A percentile compares a stretch with the other conserved stretches of the same genome.
Conservation (phyloP, 2,888 invertebrate genomes). For the Troides oblongomaculatus region DNA sequence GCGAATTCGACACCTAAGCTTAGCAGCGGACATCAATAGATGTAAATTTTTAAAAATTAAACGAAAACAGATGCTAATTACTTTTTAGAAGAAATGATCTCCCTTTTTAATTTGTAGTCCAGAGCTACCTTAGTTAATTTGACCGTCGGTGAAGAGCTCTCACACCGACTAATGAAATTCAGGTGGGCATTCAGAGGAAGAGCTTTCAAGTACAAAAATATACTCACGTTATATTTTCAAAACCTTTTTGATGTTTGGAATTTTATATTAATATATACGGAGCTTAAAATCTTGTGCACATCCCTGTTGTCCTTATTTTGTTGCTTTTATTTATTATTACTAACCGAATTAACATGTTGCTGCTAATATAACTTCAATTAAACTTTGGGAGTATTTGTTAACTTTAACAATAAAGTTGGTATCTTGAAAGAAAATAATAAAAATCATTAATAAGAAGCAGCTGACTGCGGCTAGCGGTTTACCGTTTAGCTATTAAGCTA, state of each 20-base stretch:
- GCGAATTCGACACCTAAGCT: no score
- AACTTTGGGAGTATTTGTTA: background rate
- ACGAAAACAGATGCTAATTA: background rate
- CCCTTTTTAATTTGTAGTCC: slow-evolving; percentile 16
- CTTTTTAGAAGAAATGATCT: background rate
- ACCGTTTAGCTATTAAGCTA: slow-evolving; percentile 8
- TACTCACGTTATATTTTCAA: slow-evolving; percentile 7
- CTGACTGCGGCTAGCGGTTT: slow-evolving; percentile 16
- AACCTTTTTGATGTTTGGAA: background rate
- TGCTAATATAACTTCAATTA: background rate
- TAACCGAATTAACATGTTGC: background rate
- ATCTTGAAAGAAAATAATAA: background rate
- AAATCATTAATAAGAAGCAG: slow-evolving; percentile 11
- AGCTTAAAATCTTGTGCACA: no score
- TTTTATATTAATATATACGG: no score
- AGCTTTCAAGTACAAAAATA: slow-evolving; percentile 9
- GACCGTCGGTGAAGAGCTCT: slow-evolving; percentile 21
- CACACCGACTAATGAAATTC: slow-evolving; percentile 19
- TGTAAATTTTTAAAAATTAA: background rate
- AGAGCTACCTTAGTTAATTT: slow-evolving; percentile 24
- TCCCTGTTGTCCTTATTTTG: no score
- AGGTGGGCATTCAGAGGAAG: slow-evolving; percentile 7
- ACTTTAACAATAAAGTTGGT: background rate
- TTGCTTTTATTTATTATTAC: no score
- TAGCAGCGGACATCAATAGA: no score